These are phyloP conservation scores for Machimus atricapillus DNA, from an alignment of 2,888 invertebrate species.

Conservation along the genomic window DNA sequence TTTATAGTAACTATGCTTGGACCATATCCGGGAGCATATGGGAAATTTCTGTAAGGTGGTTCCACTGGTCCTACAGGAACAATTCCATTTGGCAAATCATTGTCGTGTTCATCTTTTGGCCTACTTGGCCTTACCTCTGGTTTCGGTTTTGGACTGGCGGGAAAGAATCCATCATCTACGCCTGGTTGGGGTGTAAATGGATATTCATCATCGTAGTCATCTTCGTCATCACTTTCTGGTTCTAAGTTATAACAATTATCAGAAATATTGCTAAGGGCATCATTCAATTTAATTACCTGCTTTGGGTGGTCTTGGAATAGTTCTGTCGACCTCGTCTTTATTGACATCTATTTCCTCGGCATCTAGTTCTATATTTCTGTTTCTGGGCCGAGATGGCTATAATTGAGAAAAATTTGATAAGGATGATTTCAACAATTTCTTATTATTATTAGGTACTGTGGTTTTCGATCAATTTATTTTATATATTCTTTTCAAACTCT, in stretches of 20 bases:
- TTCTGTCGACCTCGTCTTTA: constrained; percentile 58
- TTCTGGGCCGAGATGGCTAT: background rate
- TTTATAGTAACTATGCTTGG: constrained; percentile 46
- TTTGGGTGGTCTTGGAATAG: constrained; percentile 59
- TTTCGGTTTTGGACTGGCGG: constrained; percentile 33
- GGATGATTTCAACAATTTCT: background rate
- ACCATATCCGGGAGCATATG: constrained; percentile 55
- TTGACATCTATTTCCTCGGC: constrained; percentile 59
- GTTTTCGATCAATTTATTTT: too few relatives aligned
- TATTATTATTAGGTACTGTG: too few relatives aligned
- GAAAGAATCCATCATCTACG: constrained; percentile 71
- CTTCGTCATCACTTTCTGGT: constrained; percentile 65
- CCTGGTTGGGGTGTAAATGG: constrained; percentile 65
- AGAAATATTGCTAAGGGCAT: background rate
- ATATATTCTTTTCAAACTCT: too few relatives aligned
- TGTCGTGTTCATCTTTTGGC: constrained; percentile 48
- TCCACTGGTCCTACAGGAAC: constrained; percentile 50
- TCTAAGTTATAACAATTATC: constrained; percentile 54
- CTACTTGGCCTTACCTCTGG: constrained; percentile 16
- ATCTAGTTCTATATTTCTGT: constrained; percentile 35
- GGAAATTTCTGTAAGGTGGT: constrained; percentile 50
- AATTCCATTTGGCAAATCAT: constrained; percentile 47
- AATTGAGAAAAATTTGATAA: background rate
- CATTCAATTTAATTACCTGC: constrained; percentile 58
- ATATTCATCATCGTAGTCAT: constrained; percentile 60